Percentiles rank a stretch among this genome's conserved stretches.
These are phyloP conservation scores for Athalia circularis DNA, from an alignment of 2,888 invertebrate species.

Conservation along the genomic window DNA sequence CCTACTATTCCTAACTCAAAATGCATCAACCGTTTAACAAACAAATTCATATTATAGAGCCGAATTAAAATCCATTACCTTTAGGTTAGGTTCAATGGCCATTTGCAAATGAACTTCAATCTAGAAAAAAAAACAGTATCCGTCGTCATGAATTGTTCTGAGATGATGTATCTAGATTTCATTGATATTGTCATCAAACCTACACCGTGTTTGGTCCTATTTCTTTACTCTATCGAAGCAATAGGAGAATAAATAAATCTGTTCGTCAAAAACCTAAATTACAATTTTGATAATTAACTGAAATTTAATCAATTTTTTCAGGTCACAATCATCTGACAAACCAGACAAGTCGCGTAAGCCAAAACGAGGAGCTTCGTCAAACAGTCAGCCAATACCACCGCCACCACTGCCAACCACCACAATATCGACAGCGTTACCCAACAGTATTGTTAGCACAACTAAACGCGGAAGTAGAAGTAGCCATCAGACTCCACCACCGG, in stretches of 20 bases:
- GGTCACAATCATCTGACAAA: slow-evolving; percentile 75
- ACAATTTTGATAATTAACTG: background rate
- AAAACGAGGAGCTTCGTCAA: slow-evolving; percentile 65
- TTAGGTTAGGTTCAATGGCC: slow-evolving; percentile 15
- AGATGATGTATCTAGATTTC: background rate
- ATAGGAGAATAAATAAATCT: too few relatives aligned
- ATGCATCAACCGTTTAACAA: too few relatives aligned
- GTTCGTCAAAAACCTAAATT: too few relatives aligned
- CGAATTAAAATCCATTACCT: background rate
- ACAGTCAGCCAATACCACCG: slow-evolving; percentile 60
- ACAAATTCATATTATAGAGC: too few relatives aligned
- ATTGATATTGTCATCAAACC: too few relatives aligned
- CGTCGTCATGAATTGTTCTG: background rate
- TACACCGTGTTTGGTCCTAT: too few relatives aligned
- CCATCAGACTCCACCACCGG: slow-evolving; percentile 65
- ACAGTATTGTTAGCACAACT: slow-evolving; percentile 66
- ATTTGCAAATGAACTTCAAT: background rate
- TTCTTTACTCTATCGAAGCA: too few relatives aligned
- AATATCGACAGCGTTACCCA: slow-evolving; percentile 59
- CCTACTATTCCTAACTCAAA: background rate
- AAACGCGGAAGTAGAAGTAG: slow-evolving; percentile 71
- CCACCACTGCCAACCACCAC: slow-evolving; percentile 50
- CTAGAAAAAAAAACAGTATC: background rate
- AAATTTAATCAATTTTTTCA: slow-evolving; percentile 52
- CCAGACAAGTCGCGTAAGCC: slow-evolving; percentile 69